phyloP scores from a whole-genome alignment of 1,140 invertebrate species.

The Leptinotarsa undecemlineata region DNA sequence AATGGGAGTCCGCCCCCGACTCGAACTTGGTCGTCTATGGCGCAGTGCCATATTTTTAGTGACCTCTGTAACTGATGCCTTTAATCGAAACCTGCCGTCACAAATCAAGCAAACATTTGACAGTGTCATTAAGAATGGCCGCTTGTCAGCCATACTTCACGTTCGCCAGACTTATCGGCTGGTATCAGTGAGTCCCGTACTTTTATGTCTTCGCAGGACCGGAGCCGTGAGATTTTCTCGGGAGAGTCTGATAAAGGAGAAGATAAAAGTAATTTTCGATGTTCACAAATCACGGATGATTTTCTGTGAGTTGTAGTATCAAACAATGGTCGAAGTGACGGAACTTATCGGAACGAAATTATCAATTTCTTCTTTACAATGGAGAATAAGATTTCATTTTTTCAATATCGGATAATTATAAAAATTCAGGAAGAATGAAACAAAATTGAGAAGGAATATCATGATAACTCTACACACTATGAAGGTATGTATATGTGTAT shows the following conservation, averaged over 20 bases:
- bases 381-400: no score
- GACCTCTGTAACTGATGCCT: slow-evolving; percentile 54
- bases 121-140: slow-evolving; percentile 54
- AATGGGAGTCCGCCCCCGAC: slow-evolving; percentile 16
- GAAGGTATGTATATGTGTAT: no score
- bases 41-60: slow-evolving; percentile 46
- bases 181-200: slow-evolving; percentile 38
- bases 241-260: neutral
- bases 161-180: slow-evolving; percentile 45
- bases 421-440: no score
- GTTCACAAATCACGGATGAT: neutral
- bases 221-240: neutral
- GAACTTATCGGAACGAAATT: no score
- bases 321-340: no score
- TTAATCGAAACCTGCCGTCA: slow-evolving; percentile 56
- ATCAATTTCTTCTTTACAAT: no score
- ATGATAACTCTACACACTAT: no score
- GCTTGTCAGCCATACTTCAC: slow-evolving; percentile 53
- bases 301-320: neutral
- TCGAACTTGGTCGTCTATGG: slow-evolving; percentile 23
- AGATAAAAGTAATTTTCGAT: neutral
- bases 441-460: no score
- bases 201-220: slow-evolving; percentile 23
- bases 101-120: slow-evolving; percentile 55
- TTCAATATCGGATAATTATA: no score